phyloP scores from a whole-genome alignment of 2,888 invertebrate species.

The Gari tellinella region DNA sequence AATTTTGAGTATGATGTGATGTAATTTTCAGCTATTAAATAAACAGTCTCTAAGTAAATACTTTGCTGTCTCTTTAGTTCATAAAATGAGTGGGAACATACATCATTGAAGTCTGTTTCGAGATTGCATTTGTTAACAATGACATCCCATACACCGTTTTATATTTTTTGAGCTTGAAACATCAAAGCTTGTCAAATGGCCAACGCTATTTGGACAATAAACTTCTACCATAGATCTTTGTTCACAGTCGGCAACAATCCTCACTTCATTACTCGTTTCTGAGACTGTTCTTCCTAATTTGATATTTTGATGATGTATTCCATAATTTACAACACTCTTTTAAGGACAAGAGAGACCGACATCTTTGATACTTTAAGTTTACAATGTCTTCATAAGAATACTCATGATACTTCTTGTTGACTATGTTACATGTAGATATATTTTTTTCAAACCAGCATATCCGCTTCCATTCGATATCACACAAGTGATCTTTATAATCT shows the following conservation, averaged over 20 bases:
- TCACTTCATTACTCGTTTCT: slow-evolving; percentile 13
- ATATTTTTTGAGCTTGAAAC: slow-evolving; percentile 14
- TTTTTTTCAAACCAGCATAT: slow-evolving; percentile 24
- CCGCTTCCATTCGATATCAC: slow-evolving; percentile 10
- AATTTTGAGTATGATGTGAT: slow-evolving; percentile 4
- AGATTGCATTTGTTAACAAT: slow-evolving; percentile 1
- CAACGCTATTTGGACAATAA: slow-evolving; percentile 16
- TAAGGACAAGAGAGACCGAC: slow-evolving; percentile 2
- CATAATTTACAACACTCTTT: slow-evolving; percentile 8
- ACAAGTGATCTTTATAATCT: slow-evolving; percentile 5
- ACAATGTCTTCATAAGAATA: slow-evolving; percentile 10
- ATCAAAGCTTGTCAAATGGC: slow-evolving; percentile 23
- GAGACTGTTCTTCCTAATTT: slow-evolving; percentile 18
- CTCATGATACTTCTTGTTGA: slow-evolving; percentile 8
- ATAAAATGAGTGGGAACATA: slow-evolving; percentile 21
- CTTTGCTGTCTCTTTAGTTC: slow-evolving; percentile 13
- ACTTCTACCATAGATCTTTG: slow-evolving; percentile 12
- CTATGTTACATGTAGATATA: slow-evolving; percentile 4
- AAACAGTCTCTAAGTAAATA: slow-evolving; percentile 14
- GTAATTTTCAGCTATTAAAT: neutral
- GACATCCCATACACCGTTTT: slow-evolving; percentile 22
- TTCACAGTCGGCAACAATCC: slow-evolving; percentile 15
- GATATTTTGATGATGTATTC: slow-evolving; percentile 11
- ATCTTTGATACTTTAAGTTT: slow-evolving; percentile 7
- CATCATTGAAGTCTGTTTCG: slow-evolving; percentile 12